phyloP scores from a whole-genome alignment of 2,888 invertebrate genomes.

The Petrophora chlorosata region DNA sequence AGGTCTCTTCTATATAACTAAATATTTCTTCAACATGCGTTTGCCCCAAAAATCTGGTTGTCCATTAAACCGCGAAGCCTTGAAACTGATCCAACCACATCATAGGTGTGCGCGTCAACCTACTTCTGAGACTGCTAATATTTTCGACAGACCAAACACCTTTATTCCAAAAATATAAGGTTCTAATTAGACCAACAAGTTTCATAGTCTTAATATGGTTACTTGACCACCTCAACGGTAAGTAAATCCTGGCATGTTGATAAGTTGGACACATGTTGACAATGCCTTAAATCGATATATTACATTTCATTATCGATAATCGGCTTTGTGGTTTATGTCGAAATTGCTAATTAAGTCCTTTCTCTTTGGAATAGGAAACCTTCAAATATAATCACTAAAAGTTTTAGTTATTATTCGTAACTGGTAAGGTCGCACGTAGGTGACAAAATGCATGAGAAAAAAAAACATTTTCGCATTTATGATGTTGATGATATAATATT shows the following conservation, averaged over 20 bases:
- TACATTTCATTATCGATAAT: slow-evolving; percentile 25
- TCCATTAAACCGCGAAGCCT: slow-evolving; percentile 65
- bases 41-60: slow-evolving; percentile 54
- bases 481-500: no score
- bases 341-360: neutral
- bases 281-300: slow-evolving; percentile 39
- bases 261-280: slow-evolving; percentile 54
- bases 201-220: slow-evolving; percentile 17
- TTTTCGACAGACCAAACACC: slow-evolving; percentile 8
- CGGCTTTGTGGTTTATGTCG: slow-evolving; percentile 29
- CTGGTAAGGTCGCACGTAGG: no score
- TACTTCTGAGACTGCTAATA: slow-evolving; percentile 48
- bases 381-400: no score
- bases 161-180: slow-evolving; percentile 28
- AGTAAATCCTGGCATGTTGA: slow-evolving; percentile 43
- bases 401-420: no score
- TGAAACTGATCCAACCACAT: slow-evolving; percentile 78
- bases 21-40: slow-evolving; percentile 6
- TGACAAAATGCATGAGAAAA: no score
- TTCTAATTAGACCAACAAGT: slow-evolving; percentile 24
- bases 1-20: neutral
- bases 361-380: slow-evolving; percentile 1
- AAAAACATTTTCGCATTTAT: no score
- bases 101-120: slow-evolving; percentile 64
- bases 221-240: slow-evolving; percentile 36